Evolutionary conservation across 2,113 vertebrate species (phyloP), one percentile per base, ranked within the genome.

Genomic region (Sporophila hypoxantha): DNA sequence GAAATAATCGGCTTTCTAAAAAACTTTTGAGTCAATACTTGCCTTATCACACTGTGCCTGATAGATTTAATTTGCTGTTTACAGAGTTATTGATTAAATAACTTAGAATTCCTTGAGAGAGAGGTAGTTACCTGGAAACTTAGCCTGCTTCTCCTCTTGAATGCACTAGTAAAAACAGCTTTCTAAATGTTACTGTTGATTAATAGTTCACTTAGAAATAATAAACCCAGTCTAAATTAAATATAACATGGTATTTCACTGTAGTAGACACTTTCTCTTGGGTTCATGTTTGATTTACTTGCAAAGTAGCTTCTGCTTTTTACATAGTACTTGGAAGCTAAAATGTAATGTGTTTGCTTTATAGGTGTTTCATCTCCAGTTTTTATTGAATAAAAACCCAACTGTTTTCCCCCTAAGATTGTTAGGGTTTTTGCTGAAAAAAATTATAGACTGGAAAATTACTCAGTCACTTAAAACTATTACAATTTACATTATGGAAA

Each of bases 21-120:
- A 91, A 91, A 84, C 77, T 75, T 90, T 57, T 49, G 46, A 82
- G 87, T 90, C 30, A 4, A 76, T 89, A 61, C 27, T 89, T 87
- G 68, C 71, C 22, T 87, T 67, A 65, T 82, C 89, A 67, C 92
- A 78, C 32, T 68, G 30, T 39, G 64, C 50, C 30, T 79, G 87
- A 91, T 82, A 25, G 73, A 87, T 92, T 95, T 91, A 89, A 92
- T 93, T 96, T 90, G 56, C 41, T 87, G 1, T 81, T 94, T 95
- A 89, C 12, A 27, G 56, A 67, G 34, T 47, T 95, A 95, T 87
- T 91, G 92, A 95, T 95, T 94, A 67, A 90, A 81, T 61, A 88
- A 86, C 77, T 83, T 62, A 92, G 41, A 71, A 68, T 70, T 80
- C 57, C 64, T 89, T 75, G 68, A 82, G 69, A 90, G 81, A 70